Evolutionary conservation across 2,888 invertebrate species (phyloP), one percentile per base, ranked within the genome.

Genomic region (Epiblema foenella): DNA sequence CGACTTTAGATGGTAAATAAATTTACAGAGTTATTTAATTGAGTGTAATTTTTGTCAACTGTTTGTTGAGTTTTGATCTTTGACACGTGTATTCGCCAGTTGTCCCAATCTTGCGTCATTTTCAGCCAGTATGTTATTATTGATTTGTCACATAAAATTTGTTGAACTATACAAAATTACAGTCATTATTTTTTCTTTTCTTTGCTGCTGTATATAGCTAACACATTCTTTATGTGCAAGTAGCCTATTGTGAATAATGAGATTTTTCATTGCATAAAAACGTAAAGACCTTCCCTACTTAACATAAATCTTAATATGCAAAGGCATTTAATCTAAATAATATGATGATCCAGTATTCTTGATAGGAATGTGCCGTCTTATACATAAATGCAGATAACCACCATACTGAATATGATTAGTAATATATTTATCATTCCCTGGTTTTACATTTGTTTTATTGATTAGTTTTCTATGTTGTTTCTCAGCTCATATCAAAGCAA

Each of bases 281-380:
- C 33, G 33, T 5, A 33, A 33, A 33, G 33, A 8, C 33, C 33
- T 33, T 33, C 33, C 33, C 33, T 8, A 33, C 33, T 8, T n/a
- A n/a, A n/a, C n/a, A 5, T 33, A 24, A 0, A 5, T 49, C 4
- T 24, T 24, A 24, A 24, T 24, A 24, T 46, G 49, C 60, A 17
- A 8, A 11, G 18, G 20, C n/a, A 37, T 4, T 10, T 15, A 17
- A 62, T 15, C n/a, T 2, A 9, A 58, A 49, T 33, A 46, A 18
- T 58, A 10, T 91, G 91, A 92, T 93, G 93, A 93, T 84, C 92
- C 89, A 77, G 79, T 84, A 85, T 67, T 82, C 86, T 86, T 84
- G 93, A 93, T 92, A 93, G 93, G 93, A 93, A 93, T 92, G 93
- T 93, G 93, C 93, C 92, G 93, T 91, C 93, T 91, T 88, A 93